Evolutionary conservation across 2,797 vertebrate species (phyloP).

Genomic region (Smutsia gigantea): DNA sequence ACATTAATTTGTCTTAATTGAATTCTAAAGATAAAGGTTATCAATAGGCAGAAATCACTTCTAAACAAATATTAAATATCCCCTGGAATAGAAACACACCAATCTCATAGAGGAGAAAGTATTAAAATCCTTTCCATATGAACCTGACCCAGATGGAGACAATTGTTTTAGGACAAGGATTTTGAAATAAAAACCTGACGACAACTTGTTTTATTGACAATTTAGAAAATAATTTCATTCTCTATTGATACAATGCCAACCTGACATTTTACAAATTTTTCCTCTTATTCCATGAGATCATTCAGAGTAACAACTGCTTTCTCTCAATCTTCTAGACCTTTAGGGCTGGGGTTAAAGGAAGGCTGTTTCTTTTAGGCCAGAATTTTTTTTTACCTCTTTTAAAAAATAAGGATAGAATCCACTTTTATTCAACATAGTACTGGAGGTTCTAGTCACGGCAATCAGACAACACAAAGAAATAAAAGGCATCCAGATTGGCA

Average conservation of each 20-base stretch:
- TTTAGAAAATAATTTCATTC: constrained; percentile 64
- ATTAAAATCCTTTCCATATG: background rate
- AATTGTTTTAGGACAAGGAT: background rate
- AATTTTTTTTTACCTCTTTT: background rate
- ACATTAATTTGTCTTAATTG: background rate
- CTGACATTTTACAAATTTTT: constrained; percentile 19
- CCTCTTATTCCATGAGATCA: constrained; percentile 28
- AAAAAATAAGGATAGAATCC: background rate
- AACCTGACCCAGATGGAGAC: background rate
- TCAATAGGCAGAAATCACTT: background rate
- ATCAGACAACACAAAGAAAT: too few species aligned
- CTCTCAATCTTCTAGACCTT: background rate
- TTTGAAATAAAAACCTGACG: constrained; percentile 34
- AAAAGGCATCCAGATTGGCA: too few species aligned
- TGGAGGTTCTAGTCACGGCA: too few species aligned
- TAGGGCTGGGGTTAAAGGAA: background rate
- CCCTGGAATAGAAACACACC: background rate
- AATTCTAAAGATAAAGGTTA: background rate
- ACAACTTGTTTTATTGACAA: constrained; percentile 48
- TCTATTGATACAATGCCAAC: constrained; percentile 33
- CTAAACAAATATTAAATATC: background rate
- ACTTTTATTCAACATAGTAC: too few species aligned
- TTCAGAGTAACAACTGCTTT: background rate
- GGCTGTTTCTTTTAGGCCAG: background rate
- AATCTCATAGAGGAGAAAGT: background rate